These are phyloP conservation scores for Sebastes miniatus DNA, from an alignment of 2,797 vertebrate species.

Conservation along the genomic window DNA sequence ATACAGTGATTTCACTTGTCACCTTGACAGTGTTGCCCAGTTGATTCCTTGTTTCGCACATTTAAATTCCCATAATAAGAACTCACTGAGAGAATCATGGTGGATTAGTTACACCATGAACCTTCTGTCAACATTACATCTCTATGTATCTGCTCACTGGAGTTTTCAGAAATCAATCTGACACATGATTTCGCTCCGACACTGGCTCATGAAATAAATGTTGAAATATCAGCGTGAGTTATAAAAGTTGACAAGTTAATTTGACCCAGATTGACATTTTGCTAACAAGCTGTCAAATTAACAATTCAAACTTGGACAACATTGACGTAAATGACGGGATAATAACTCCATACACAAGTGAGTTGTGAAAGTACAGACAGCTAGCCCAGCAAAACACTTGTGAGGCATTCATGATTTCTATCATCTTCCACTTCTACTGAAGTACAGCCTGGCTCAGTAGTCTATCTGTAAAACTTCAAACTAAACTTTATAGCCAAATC, in stretches of 20 bases:
- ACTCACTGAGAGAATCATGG: neutral
- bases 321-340: neutral
- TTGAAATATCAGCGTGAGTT: neutral
- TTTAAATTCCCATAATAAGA: neutral
- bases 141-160: neutral
- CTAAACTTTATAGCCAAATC: too few relatives aligned
- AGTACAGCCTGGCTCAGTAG: too few relatives aligned
- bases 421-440: accelerated
- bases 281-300: constrained; percentile 4
- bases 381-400: neutral
- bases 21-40: neutral
- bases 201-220: neutral
- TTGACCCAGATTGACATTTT: neutral
- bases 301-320: neutral
- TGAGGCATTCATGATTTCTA: neutral
- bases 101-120: neutral
- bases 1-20: neutral
- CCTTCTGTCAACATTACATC: neutral
- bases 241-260: neutral
- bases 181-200: neutral
- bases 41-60: neutral
- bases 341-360: neutral
- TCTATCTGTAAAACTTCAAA: too few relatives aligned
- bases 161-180: neutral
- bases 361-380: neutral